Percentiles rank a stretch among this genome's conserved stretches.
These are phyloP conservation scores for Abrostola triplasia DNA, from an alignment of 2,888 invertebrate genomes.

Conservation along the genomic window DNA sequence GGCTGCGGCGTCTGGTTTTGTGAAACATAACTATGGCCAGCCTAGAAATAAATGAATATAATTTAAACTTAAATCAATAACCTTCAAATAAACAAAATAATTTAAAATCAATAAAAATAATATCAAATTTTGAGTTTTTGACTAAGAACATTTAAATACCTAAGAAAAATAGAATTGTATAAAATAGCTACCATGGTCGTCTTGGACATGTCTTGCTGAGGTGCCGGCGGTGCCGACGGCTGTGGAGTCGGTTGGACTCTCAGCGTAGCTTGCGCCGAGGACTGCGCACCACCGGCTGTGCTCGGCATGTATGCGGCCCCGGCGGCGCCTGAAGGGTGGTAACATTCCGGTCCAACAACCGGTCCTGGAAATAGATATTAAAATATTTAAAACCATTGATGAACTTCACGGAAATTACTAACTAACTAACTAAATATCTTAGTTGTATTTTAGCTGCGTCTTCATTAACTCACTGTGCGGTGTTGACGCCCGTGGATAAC, in stretches of 20 bases:
- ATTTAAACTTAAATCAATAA: neutral
- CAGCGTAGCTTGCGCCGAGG: slow-evolving; percentile 70
- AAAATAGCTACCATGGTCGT: slow-evolving; percentile 73
- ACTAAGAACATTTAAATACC: neutral
- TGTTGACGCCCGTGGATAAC: slow-evolving; percentile 86
- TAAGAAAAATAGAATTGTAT: neutral
- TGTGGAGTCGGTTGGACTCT: slow-evolving; percentile 78
- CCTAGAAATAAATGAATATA: slow-evolving; percentile 65
- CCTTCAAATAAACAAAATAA: neutral
- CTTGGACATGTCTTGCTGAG: slow-evolving; percentile 81
- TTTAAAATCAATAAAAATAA: neutral
- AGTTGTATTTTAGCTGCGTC: slow-evolving; percentile 3
- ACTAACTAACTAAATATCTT: neutral
- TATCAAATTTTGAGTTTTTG: neutral
- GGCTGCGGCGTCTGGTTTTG: slow-evolving; percentile 76
- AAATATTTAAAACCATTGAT: neutral
- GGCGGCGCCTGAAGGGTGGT: slow-evolving; percentile 76
- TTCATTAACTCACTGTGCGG: slow-evolving; percentile 81
- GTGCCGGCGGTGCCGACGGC: slow-evolving; percentile 80
- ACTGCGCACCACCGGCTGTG: slow-evolving; percentile 72
- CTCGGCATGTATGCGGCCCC: slow-evolving; percentile 76
- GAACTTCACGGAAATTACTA: no score
- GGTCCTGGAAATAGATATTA: slow-evolving; percentile 67
- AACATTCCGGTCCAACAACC: slow-evolving; percentile 74
- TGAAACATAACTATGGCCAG: slow-evolving; percentile 78